Evolutionary conservation across 2,797 vertebrate genomes (phyloP).

Genomic region (Neosalanx taihuensis): DNA sequence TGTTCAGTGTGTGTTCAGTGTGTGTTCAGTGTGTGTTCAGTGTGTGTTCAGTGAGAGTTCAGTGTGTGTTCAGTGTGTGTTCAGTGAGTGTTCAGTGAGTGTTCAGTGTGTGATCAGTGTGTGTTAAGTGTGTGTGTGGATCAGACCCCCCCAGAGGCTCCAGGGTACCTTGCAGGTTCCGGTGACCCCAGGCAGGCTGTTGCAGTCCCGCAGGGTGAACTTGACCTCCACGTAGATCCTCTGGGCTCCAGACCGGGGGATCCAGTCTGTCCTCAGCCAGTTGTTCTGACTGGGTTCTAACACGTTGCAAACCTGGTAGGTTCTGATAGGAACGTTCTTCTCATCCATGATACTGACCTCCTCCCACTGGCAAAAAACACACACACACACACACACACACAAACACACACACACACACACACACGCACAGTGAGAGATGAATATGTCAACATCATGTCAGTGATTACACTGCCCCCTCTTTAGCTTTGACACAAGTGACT

Average conservation of each 20-base stretch:
- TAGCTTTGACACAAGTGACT: conserved; percentile 62
- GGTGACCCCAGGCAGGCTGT: conserved; percentile 94
- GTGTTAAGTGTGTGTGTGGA: too few species aligned
- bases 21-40: too few species aligned
- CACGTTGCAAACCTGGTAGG: conserved; percentile 98
- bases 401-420: conserved; percentile 9
- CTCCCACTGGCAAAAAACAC: conserved; percentile 95
- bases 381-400: too few species aligned
- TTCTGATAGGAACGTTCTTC: conserved; percentile 97
- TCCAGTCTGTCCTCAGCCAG: conserved; percentile 98
- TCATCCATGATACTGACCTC: conserved; percentile 99
- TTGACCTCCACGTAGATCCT: conserved; percentile 97
- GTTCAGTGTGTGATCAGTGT: too few species aligned
- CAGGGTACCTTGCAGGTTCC: conserved; percentile 88
- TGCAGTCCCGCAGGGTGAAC: conserved; percentile 96
- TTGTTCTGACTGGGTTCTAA: conserved; percentile 96
- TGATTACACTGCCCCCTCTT: neutral
- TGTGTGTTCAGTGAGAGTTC: too few species aligned
- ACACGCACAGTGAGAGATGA: neutral
- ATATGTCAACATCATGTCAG: neutral
- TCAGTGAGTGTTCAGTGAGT: too few species aligned
- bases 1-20: too few species aligned
- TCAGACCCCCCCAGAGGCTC: too few species aligned
- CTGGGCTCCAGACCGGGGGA: conserved; percentile 91
- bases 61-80: too few species aligned